Conservation (phyloP, 2,888 invertebrate species). For the Rhamphomyia laevipes region DNA sequence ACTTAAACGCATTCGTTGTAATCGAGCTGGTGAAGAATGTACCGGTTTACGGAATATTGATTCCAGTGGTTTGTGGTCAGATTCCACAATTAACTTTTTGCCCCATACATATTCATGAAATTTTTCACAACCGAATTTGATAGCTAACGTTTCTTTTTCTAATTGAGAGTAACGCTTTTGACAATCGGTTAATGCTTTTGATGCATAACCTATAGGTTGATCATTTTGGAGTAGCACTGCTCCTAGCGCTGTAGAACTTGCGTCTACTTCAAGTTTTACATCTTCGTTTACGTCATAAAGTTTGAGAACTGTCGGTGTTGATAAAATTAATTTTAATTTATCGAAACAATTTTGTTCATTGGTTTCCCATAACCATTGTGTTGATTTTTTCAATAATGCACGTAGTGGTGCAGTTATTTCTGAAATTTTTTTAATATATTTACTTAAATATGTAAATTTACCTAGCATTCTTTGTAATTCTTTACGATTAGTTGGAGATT, state of each 20-base stretch:
- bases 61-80: too few species aligned
- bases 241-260: too few species aligned
- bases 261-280: constrained; percentile 5
- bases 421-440: too few species aligned
- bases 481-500: constrained; percentile 3
- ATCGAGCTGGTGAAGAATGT: too few species aligned
- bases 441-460: background rate
- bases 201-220: background rate
- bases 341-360: background rate
- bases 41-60: too few species aligned
- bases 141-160: too few species aligned
- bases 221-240: constrained; percentile 5
- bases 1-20: too few species aligned
- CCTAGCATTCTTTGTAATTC: background rate
- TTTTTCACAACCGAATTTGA: too few species aligned
- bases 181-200: constrained; percentile 3
- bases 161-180: too few species aligned
- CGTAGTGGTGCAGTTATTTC: background rate
- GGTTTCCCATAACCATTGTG: background rate
- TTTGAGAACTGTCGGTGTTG: background rate
- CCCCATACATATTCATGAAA: too few species aligned
- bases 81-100: too few species aligned
- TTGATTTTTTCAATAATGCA: background rate
- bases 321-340: background rate
- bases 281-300: constrained; percentile 5